Evolutionary conservation across 2,113 vertebrate genomes (phyloP), one percentile per base, ranked within the genome.

Genomic region (Solenodon paradoxus): DNA sequence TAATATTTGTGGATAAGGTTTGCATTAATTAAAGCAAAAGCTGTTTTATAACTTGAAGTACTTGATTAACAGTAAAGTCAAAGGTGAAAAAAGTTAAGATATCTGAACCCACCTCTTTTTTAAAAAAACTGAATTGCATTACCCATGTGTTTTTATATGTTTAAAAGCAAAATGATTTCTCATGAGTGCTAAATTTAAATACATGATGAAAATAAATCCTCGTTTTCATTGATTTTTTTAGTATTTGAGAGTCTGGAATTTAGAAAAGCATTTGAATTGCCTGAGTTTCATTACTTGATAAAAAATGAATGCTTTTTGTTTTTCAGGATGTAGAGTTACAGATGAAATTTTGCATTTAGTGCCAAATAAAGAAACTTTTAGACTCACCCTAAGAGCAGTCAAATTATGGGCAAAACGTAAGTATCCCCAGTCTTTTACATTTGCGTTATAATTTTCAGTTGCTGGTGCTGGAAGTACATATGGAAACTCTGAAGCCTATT

Each of bases 391-490:
- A 55, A 98, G 99, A 98, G 99, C 99, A 30, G 99, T 99, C 94
- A 99, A 99, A 98, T 98, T 99, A 74, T 99, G 99, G 99, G 99
- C 99, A 71, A 99, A 99, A 98, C 98, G 99, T 99, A 98, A 99
- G 99, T 99, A 86, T 92, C 35, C 12, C 55, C 57, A 57, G 28
- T 88, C 71, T 86, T 94, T 87, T 90, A 15, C 26, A 11, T 85
- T 90, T 95, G 85, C 90, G 95, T 84, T 90, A 32, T 3, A 38
- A 35, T 95, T 93, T 95, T 87, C 13, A 86, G 10, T 95, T 88
- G 40, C n/a, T 61, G 53, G 59, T 66, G 42, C 42, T 92, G 79
- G 55, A 75, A 55, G 28, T 78, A 82, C 40, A 53, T 30, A 16
- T 20, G n/a, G 38, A 82, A 89, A 95, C 26, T 53, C 30, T 19